Conservation (phyloP, 92 coral and sea anemone genomes). For the Umimayanthus kanabou region DNA sequence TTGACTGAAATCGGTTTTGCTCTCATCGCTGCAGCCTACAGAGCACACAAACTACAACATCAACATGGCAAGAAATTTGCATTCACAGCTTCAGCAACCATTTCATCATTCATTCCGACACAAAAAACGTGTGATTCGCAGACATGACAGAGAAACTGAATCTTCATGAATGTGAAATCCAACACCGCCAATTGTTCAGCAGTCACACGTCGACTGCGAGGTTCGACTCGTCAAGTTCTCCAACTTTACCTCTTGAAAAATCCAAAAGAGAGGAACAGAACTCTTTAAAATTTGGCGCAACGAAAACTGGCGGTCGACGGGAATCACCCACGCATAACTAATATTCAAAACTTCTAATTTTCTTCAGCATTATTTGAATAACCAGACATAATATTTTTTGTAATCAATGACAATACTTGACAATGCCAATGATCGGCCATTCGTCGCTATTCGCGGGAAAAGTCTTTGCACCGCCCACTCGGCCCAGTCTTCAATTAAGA, state of each 20-base stretch:
- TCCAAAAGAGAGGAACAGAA: slow-evolving; percentile 36
- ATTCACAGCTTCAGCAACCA: slow-evolving; percentile 31
- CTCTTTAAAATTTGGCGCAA: slow-evolving; percentile 51
- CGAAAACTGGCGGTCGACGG: slow-evolving; percentile 31
- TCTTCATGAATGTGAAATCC: slow-evolving; percentile 11
- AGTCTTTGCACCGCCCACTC: slow-evolving; percentile 35
- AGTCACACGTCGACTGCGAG: slow-evolving; percentile 20
- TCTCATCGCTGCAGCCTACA: neutral
- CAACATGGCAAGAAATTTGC: slow-evolving; percentile 11
- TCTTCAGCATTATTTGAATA: slow-evolving; percentile 27
- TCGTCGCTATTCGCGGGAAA: slow-evolving; percentile 38
- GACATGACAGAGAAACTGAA: neutral
- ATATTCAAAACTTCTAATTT: slow-evolving; percentile 19
- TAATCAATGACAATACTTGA: slow-evolving; percentile 9
- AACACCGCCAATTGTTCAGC: slow-evolving; percentile 14
- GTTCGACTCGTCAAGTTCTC: neutral
- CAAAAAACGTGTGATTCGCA: slow-evolving; percentile 28
- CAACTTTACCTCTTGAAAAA: neutral
- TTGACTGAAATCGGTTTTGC: slow-evolving; percentile 68
- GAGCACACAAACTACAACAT: slow-evolving; percentile 6
- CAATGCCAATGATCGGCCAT: slow-evolving; percentile 10
- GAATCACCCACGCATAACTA: slow-evolving; percentile 49
- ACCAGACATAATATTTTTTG: slow-evolving; percentile 28
- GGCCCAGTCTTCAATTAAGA: slow-evolving; percentile 3
- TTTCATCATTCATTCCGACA: slow-evolving; percentile 38